Evolutionary conservation across 2,888 invertebrate species (phyloP), one percentile per base, ranked within the genome.

Genomic region (Pherbina coryleti): DNA sequence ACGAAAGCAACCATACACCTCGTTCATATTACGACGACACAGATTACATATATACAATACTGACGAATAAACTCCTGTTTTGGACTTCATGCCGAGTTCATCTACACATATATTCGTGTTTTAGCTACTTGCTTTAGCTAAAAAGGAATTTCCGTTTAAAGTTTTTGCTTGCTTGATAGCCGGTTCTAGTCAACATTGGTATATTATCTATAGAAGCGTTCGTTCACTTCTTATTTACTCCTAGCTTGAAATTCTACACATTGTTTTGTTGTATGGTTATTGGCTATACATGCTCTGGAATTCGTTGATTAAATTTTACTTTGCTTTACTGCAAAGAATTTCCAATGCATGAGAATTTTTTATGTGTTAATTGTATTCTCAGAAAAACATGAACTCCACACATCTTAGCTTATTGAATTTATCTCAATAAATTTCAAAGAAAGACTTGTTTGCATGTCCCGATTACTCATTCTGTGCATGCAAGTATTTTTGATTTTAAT

Each of bases 291-390:
- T 28, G 64, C 64, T 64, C 28, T 64, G 64, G 64, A 34, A 64
- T 64, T 64, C 31, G 17, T 25, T 31, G 25, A 64, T 64, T 64
- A 64, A 64, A 64, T 34, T 64, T n/a, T 60, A 7, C 57, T 60
- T 28, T 60, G 25, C 57, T 60, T 14, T 60, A 28, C 19, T 5
- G 25, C 57, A 28, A 60, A 28, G 11, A 22, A 19, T 55, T 8
- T 55, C 11, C 8, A 55, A 3, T 9, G 19, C 28, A 7, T 62
- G 64, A 3, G 17, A 34, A 31, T 64, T 64, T 31, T 31, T 31
- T 55, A 8, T 34, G 64, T 64, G 31, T 7, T 31, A 31, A 31
- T 62, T 31, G 64, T 22, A 64, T 64, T 64, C 64, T 31, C n/a
- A 34, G 64, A 64, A 62, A 31, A n/a, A 64, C 28, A n/a, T n/a